These are phyloP conservation scores for Burhinus bistriatus DNA, from an alignment of 2,113 vertebrate genomes.

Conservation along the genomic window DNA sequence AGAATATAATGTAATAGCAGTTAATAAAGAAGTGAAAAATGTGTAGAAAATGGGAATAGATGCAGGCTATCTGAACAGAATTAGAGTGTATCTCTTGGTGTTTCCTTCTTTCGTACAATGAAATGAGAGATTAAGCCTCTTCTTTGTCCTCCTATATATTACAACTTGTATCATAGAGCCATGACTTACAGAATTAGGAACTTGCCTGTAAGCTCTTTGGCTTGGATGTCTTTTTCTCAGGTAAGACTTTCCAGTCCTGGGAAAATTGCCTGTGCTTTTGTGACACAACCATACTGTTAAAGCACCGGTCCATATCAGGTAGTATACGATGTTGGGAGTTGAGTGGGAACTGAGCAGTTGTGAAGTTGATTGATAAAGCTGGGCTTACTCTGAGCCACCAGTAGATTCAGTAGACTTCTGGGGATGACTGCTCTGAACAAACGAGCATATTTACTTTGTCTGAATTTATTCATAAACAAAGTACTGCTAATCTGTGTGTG, in stretches of 20 bases:
- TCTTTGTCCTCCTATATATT: background rate
- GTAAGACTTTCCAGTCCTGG: background rate
- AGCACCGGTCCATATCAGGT: background rate
- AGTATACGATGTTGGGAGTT: rapidly evolving
- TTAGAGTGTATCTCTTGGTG: background rate
- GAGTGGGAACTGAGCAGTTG: background rate
- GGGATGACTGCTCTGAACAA: background rate
- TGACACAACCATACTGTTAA: background rate
- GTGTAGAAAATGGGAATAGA: background rate
- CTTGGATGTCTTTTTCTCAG: background rate
- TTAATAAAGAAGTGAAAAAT: background rate
- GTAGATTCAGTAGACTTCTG: background rate
- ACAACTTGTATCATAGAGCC: background rate
- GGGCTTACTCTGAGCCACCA: background rate
- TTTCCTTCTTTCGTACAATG: background rate
- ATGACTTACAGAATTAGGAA: background rate
- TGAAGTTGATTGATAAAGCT: background rate
- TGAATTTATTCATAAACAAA: background rate
- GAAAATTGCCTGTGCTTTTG: background rate
- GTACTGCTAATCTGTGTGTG: background rate
- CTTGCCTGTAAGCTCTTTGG: background rate
- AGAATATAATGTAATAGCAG: background rate
- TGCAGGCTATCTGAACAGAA: background rate
- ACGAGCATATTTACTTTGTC: background rate
- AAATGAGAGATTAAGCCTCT: background rate